phyloP scores from a whole-genome alignment of 2,113 vertebrate genomes.

The Nesoenas mayeri region DNA sequence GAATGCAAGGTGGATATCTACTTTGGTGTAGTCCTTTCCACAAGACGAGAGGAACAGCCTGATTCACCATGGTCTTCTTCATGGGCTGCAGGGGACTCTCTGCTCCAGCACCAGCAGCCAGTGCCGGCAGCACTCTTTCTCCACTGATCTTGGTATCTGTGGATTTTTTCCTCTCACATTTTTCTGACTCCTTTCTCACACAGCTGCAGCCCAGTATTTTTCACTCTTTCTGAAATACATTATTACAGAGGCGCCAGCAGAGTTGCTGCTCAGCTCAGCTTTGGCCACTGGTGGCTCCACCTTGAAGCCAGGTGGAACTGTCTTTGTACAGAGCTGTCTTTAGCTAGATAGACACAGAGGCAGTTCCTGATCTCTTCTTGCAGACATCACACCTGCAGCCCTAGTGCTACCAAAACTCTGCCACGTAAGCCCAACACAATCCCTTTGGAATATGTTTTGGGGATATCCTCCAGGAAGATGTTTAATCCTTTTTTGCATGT shows the following conservation, averaged over 20 bases:
- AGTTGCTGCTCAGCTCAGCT: neutral
- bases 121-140: neutral
- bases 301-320: neutral
- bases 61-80: neutral
- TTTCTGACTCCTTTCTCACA: neutral
- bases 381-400: neutral
- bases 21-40: neutral
- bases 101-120: rapidly evolving
- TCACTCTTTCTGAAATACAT: neutral
- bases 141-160: neutral
- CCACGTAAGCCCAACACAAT: rapidly evolving
- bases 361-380: neutral
- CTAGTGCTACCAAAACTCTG: neutral
- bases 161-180: neutral
- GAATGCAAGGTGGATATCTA: neutral
- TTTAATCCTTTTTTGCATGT: rapidly evolving
- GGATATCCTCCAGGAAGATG: neutral
- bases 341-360: rapidly evolving
- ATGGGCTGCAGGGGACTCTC: neutral
- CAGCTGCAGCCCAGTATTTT: neutral
- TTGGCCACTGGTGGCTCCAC: rapidly evolving
- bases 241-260: rapidly evolving
- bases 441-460: neutral
- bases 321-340: no score
- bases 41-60: neutral